Percentiles rank a stretch among this genome's conserved stretches.
These are phyloP conservation scores for Notarius quadriscutis DNA, from an alignment of 2,113 vertebrate genomes.

Conservation along the genomic window DNA sequence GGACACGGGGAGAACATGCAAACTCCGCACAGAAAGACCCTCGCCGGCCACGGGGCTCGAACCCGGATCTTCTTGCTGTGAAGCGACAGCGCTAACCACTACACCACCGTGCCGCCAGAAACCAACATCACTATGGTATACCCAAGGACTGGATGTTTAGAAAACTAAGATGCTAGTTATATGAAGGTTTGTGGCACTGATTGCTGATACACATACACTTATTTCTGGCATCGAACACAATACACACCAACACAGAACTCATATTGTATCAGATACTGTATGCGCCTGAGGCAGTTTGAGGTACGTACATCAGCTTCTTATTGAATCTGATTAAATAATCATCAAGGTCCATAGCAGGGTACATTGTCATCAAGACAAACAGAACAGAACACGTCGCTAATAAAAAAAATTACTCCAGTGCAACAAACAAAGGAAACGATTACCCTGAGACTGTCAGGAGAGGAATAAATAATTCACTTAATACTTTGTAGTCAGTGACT, in stretches of 20 bases:
- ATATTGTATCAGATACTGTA: neutral
- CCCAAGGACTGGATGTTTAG: neutral
- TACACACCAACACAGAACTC: neutral
- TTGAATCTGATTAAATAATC: neutral
- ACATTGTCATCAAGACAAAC: neutral
- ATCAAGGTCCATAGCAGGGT: neutral
- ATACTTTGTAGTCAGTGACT: neutral
- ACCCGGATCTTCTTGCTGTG: too few relatives aligned
- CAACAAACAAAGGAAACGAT: neutral
- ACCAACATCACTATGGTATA: neutral
- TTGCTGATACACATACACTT: neutral
- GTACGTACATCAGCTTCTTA: neutral
- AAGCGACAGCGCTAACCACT: too few relatives aligned
- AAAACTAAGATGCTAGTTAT: neutral
- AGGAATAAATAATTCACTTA: neutral
- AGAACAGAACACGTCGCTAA: neutral
- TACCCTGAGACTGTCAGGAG: neutral
- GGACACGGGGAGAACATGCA: too few relatives aligned
- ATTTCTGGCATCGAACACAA: neutral
- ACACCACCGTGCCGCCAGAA: neutral
- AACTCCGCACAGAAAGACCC: too few relatives aligned
- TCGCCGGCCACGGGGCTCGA: too few relatives aligned
- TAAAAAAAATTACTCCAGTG: neutral
- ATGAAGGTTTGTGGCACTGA: neutral
- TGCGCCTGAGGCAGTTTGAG: neutral